Conservation (phyloP, 2,888 invertebrate species). For the Amaurobius ferox region DNA sequence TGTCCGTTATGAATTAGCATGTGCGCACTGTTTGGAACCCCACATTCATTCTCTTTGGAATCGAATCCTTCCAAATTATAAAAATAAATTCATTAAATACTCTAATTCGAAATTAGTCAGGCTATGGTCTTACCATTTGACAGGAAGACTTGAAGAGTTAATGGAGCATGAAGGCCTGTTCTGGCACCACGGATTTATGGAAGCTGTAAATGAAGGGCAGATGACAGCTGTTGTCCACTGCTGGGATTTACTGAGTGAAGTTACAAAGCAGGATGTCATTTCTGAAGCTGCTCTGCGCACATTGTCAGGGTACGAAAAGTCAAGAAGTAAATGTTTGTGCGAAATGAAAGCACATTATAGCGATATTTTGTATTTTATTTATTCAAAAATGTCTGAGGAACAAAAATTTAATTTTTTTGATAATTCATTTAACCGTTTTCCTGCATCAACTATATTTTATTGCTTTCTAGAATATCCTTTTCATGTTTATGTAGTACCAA, state of each 20-base stretch:
- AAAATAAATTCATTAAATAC: neutral
- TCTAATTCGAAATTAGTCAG: neutral
- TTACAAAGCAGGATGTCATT: neutral
- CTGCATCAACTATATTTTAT: no score
- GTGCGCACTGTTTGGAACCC: neutral
- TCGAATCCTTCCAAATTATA: neutral
- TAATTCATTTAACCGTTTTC: no score
- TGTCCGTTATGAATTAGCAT: no score
- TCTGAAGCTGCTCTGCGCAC: neutral
- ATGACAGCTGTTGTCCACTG: neutral
- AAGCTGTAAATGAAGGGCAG: neutral
- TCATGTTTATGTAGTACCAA: no score
- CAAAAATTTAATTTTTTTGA: no score
- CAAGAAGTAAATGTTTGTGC: no score
- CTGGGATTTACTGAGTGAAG: neutral
- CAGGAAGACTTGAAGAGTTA: neutral
- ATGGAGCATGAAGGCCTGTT: neutral
- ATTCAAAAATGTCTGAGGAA: no score
- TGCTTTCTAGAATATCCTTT: no score
- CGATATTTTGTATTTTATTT: no score
- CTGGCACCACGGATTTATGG: neutral
- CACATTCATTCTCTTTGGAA: neutral
- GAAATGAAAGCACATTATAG: no score
- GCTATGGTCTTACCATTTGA: slow-evolving; percentile 1
- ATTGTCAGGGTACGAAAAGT: no score